phyloP scores from a whole-genome alignment of 2,113 vertebrate genomes.

The Cavia aperea region DNA sequence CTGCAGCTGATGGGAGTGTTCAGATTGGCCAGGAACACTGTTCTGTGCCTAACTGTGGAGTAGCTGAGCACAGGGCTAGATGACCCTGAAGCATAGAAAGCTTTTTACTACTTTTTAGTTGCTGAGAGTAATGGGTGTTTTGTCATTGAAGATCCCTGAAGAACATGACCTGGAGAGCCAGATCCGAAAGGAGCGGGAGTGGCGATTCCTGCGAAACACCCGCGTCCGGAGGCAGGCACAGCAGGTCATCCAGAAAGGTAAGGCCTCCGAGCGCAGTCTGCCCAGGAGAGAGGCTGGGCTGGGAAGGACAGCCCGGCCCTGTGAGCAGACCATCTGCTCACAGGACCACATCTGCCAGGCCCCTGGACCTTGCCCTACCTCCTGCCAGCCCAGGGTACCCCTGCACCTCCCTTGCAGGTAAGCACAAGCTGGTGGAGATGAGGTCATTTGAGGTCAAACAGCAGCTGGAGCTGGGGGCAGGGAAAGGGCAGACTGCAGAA shows the following conservation, averaged over 20 bases:
- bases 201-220: slow-evolving; percentile 92
- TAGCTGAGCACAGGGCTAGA: neutral
- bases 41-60: neutral
- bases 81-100: neutral
- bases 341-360: neutral
- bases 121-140: neutral
- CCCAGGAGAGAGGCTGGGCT: neutral
- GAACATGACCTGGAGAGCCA: slow-evolving; percentile 96
- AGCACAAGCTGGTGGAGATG: neutral
- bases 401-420: neutral
- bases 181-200: slow-evolving; percentile 93
- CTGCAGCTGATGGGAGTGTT: neutral
- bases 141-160: slow-evolving; percentile 84
- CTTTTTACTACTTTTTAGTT: fast-evolving
- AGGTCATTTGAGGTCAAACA: neutral
- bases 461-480: neutral
- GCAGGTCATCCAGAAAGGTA: slow-evolving; percentile 89
- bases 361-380: neutral
- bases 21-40: neutral
- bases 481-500: neutral
- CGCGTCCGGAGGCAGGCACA: slow-evolving; percentile 88
- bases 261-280: neutral
- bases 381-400: neutral
- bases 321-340: neutral
- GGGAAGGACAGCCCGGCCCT: neutral